Base-by-base conservation (phyloP, 2,888 invertebrate species). In the Bhutanitis thaidina region DNA sequence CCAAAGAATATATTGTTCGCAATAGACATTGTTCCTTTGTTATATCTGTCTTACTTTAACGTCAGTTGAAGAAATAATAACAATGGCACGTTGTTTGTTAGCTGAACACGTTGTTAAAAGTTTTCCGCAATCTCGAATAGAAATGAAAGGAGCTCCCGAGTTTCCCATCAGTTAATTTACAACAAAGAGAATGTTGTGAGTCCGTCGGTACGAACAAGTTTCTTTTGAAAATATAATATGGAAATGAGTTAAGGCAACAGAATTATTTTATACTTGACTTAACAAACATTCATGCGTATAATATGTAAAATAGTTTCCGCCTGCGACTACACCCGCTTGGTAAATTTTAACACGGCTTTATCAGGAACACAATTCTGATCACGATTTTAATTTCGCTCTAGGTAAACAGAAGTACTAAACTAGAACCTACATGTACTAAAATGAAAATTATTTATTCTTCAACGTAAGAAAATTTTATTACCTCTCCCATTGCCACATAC, bases 1-100 rank as follows among this genome's bases (percentile, higher is more conserved):
- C 20, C n/a, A n/a, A n/a, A 20, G 20, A 20, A 20, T 20, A 20
- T 20, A 3, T 20, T 20, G 20, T 35, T 7, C 8, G 1, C 16
- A 1, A 16, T 20, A 37, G 37, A 38, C n/a, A 36, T 9, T 38
- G 10, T 20, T 38, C 15, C 16, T 20, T 38, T 20, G 20, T 38
- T 12, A 38, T 16, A 16, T 9, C 7, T 16, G 12, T 10, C 45
- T 44, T 9, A 8, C 15, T 20, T 12, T 36, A 38, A 49, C 37
- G 49, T 38, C 49, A 43, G 49, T 43, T 25, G 30, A 36, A 43
- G 34, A 43, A 12, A 20, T 20, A 20, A 49, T 37, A 49, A 49
- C 43, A 49, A 49, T 43, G 34, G 38, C 14, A 10, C 15, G 25
- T 12, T 20, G 43, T 49, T 43, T 25, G 43, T 38, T 38, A 27